A percentile compares a stretch with the other conserved stretches of the same genome.
Evolutionary conservation across 1,140 invertebrate genomes (phyloP).

Genomic region (Eupeodes corollae): DNA sequence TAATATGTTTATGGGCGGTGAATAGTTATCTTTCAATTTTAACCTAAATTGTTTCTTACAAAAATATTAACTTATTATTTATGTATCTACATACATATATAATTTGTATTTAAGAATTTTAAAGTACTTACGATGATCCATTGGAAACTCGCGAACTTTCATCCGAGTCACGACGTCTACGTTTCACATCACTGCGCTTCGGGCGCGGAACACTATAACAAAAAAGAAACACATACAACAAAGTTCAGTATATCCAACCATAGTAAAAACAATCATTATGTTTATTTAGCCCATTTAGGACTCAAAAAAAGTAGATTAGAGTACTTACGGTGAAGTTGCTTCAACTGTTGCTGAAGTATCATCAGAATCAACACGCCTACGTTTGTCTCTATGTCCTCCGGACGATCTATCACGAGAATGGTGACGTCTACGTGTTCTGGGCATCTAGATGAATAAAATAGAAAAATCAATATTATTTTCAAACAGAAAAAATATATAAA

Average conservation of each 20-base stretch:
- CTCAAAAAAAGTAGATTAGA: not conserved
- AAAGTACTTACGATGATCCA: constrained; percentile 31
- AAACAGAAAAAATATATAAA: not conserved
- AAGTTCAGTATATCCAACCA: not conserved
- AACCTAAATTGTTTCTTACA: not conserved
- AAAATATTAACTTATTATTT: too few species aligned
- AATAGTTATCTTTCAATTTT: not conserved
- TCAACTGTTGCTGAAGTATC: constrained; percentile 27
- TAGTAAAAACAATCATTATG: constrained; percentile 1
- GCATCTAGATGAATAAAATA: constrained; percentile 52
- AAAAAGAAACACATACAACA: not conserved
- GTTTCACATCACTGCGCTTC: constrained; percentile 42
- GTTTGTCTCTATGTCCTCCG: constrained; percentile 43
- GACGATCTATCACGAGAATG: constrained; percentile 53
- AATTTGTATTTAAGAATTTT: constrained; percentile 5
- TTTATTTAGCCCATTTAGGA: constrained; percentile 1
- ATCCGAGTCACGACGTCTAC: constrained; percentile 41
- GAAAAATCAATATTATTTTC: not conserved
- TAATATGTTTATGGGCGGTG: not conserved
- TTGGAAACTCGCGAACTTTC: constrained; percentile 39
- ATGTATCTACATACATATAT: not conserved
- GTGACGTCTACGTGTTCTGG: constrained; percentile 63
- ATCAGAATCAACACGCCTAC: constrained; percentile 41
- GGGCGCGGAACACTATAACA: constrained; percentile 20
- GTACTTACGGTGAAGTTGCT: constrained; percentile 31